Conservation (phyloP, 1,140 invertebrate genomes). For the Platorchestia sp. region DNA sequence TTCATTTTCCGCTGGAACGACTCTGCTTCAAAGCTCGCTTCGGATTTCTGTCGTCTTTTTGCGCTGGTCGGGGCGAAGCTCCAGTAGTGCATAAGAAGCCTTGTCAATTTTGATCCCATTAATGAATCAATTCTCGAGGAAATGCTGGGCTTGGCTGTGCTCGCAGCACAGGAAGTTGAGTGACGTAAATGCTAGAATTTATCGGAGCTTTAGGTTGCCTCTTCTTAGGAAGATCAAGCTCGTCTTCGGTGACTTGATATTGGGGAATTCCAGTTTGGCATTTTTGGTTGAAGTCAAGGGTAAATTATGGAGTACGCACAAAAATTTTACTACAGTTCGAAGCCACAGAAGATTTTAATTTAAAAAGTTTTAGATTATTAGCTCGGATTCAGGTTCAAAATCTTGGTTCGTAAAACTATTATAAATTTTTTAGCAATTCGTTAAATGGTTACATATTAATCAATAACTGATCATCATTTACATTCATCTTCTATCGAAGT, state of each 20-base stretch:
- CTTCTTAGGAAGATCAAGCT: not conserved
- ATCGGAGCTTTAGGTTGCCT: not conserved
- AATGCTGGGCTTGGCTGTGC: not conserved
- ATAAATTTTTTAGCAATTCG: not conserved
- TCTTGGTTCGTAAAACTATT: not conserved
- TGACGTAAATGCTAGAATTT: not conserved
- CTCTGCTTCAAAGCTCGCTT: not conserved
- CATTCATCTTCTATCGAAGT: not conserved
- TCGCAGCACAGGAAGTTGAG: not conserved
- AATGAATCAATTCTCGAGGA: slow-evolving; percentile 38
- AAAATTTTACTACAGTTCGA: not conserved
- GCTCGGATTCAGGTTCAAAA: not conserved
- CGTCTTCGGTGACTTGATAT: not conserved
- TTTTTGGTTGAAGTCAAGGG: not conserved
- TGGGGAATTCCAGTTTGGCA: not conserved
- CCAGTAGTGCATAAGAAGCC: slow-evolving; percentile 33
- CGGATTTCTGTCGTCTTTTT: not conserved
- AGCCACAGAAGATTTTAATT: not conserved
- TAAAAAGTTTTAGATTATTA: not conserved
- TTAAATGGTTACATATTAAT: not conserved
- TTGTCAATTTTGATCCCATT: slow-evolving; percentile 34
- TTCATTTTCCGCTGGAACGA: slow-evolving; percentile 15
- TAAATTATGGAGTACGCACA: not conserved
- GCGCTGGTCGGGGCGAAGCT: not conserved
- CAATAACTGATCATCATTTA: not conserved